phyloP scores from a whole-genome alignment of 2,113 vertebrate genomes.

The Zosterops pallidus region DNA sequence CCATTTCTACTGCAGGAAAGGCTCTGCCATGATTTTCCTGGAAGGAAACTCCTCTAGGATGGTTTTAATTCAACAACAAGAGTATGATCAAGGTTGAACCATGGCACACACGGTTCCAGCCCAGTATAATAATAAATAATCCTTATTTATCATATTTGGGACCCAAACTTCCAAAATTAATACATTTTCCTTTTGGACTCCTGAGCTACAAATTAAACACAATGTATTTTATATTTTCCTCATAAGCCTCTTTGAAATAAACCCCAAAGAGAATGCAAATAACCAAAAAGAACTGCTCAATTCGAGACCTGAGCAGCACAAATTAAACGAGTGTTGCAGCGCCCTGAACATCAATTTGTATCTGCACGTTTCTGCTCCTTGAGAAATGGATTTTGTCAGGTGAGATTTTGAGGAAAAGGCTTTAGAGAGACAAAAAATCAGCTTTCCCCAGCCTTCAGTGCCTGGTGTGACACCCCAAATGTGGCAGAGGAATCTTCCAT shows the following conservation, averaged over 20 bases:
- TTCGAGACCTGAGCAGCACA: rapidly evolving
- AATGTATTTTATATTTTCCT: neutral
- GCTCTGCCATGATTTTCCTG: neutral
- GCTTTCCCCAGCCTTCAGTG: neutral
- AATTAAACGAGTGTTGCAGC: neutral
- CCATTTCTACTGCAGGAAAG: neutral
- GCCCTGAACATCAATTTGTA: neutral
- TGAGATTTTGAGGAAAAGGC: neutral
- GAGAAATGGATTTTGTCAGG: neutral
- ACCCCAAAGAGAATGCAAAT: neutral
- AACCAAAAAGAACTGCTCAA: neutral
- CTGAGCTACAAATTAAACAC: neutral
- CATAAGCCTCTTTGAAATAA: neutral
- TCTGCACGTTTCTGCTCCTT: neutral
- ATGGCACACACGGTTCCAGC: neutral
- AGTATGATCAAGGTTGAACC: neutral
- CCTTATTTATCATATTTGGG: neutral
- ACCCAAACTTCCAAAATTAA: neutral
- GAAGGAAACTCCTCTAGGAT: neutral
- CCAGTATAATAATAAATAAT: neutral
- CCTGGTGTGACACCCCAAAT: neutral
- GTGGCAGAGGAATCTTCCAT: constrained; percentile 46
- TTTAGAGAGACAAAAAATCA: neutral
- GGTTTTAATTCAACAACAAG: neutral
- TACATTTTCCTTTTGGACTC: neutral